Base-by-base conservation (phyloP, 2,888 invertebrate genomes). In the Argyresthia goedartella region DNA sequence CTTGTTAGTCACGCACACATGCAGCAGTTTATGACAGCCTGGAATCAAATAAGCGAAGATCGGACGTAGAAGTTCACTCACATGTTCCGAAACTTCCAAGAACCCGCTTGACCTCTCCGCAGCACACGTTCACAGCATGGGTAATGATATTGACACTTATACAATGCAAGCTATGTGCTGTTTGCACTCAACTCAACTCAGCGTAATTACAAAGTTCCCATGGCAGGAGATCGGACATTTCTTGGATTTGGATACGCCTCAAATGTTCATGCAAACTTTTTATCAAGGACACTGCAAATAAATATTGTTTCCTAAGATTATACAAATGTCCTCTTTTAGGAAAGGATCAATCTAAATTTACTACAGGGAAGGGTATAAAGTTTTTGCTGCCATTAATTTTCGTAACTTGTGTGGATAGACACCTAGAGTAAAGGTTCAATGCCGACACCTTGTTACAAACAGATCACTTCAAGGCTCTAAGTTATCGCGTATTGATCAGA, bases 1-100 rank as follows among this genome's bases (percentile, higher is more conserved):
- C n/a, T n/a, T n/a, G n/a, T n/a, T n/a, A n/a, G n/a, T n/a, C 50
- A 50, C 44, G 14, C 43, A 43, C 50, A 50, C 48, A 52, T 47
- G 51, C 54, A 56, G 53, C 52, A 52, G 57, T 57, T 63, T 57
- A 62, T 62, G 61, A 65, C 59, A 56, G 55, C 59, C 58, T 57
- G 56, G 54, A 61, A 64, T 62, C 47, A 39, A 15, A 36, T 61
- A 53, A 61, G 63, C 64, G 64, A 66, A 62, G 55, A 60, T 54
- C 62, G 63, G 65, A 69, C 71, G 69, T 71, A 63, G 66, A 69
- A 62, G 55, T 61, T 56, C 57, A 64, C 60, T 65, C 55, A 62
- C 61, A 64, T 62, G 63, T 75, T 72, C 71, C 67, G 62, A 79
- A 75, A 76, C 64, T 71, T 71, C 71, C 63, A 67, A 63, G 72